Evolutionary conservation across 1,140 invertebrate genomes (phyloP).

Genomic region (Sesamia nonagrioides): DNA sequence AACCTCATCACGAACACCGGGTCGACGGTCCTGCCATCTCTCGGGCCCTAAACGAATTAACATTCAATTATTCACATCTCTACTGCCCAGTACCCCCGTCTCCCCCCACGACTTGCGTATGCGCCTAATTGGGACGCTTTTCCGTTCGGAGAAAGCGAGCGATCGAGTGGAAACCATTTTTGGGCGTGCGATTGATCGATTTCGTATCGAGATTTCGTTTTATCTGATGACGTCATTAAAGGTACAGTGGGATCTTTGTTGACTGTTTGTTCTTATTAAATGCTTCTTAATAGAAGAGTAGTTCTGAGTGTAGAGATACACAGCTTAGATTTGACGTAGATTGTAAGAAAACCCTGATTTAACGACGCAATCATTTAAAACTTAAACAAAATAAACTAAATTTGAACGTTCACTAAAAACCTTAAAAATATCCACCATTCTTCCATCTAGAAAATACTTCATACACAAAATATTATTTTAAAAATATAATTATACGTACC

Average conservation of each 20-base stretch:
- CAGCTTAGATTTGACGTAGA: conserved; percentile 7
- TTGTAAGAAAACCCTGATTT: conserved; percentile 1
- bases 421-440: no score
- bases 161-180: conserved; percentile 61
- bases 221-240: conserved; percentile 3
- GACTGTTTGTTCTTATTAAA: conserved; percentile 16
- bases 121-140: conserved; percentile 70
- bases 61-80: conserved; percentile 64
- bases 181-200: conserved; percentile 56
- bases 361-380: background rate
- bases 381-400: background rate
- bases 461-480: background rate
- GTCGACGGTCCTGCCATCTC: conserved; percentile 64
- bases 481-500: background rate
- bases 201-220: conserved; percentile 48
- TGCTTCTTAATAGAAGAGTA: conserved; percentile 13
- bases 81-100: background rate
- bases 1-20: conserved; percentile 35
- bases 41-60: conserved; percentile 59
- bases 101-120: conserved; percentile 40
- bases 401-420: background rate
- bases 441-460: background rate
- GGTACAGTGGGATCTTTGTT: conserved; percentile 26
- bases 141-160: conserved; percentile 74
- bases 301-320: conserved; percentile 7